Conservation (phyloP, 1,140 invertebrate species). For the Aradophagus sp. region DNA sequence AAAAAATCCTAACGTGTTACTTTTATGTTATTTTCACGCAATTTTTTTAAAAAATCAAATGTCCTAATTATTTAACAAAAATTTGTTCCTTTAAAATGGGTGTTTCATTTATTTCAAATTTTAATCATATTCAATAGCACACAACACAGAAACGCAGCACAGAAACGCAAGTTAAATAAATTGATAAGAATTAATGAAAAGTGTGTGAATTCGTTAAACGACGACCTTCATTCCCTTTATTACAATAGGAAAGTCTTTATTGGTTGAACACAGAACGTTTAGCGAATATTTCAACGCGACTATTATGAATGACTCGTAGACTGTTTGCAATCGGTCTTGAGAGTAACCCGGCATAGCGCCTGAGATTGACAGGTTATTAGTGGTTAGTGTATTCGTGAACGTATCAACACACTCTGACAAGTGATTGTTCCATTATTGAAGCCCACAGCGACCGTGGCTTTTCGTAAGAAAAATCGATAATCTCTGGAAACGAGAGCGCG, state of each 20-base stretch:
- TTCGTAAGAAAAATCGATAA: constrained; percentile 39
- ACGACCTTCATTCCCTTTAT: too few species aligned
- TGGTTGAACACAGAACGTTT: constrained; percentile 24
- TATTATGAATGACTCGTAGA: constrained; percentile 46
- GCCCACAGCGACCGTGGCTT: constrained; percentile 5
- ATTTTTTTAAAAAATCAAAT: too few species aligned
- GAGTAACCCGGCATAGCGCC: constrained; percentile 22
- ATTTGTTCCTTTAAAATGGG: too few species aligned
- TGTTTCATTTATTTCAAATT: too few species aligned
- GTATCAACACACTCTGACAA: constrained; percentile 51
- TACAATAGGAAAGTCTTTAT: constrained; percentile 2
- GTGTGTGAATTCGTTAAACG: too few species aligned
- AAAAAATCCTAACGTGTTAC: too few species aligned
- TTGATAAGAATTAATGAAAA: too few species aligned
- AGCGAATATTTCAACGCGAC: constrained; percentile 34
- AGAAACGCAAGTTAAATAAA: constrained; percentile 7
- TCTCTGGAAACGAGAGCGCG: constrained; percentile 2
- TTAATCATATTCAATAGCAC: too few species aligned
- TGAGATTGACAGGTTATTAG: constrained; percentile 54
- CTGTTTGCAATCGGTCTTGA: constrained; percentile 48
- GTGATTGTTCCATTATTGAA: constrained; percentile 52
- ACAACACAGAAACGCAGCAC: not conserved
- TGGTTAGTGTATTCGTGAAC: constrained; percentile 48
- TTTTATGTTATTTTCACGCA: too few species aligned
- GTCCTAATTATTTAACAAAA: too few species aligned